phyloP scores from a whole-genome alignment of 2,797 vertebrate species.

The Mareca strepera region DNA sequence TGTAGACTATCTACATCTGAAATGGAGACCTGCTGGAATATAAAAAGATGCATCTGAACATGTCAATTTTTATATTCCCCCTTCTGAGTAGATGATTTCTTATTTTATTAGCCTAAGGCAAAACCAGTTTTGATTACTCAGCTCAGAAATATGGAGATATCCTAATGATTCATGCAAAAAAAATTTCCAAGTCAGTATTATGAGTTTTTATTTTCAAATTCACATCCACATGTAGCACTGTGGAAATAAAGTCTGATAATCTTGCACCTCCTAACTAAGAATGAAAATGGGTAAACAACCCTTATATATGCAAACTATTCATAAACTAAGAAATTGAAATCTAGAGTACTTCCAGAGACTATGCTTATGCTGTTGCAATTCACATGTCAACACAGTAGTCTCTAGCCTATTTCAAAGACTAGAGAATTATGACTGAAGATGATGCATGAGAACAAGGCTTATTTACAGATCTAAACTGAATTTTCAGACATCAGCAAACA shows the following conservation, averaged over 20 bases:
- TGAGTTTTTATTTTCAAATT: neutral
- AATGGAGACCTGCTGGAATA: slow-evolving; percentile 26
- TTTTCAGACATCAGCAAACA: neutral
- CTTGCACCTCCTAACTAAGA: rapidly evolving
- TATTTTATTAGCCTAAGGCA: neutral
- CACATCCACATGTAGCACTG: neutral
- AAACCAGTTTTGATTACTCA: neutral
- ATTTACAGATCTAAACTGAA: neutral
- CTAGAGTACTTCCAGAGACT: neutral
- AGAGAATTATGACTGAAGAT: neutral
- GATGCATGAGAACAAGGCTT: neutral
- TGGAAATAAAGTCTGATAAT: neutral
- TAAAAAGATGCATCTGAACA: neutral
- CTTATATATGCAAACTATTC: neutral
- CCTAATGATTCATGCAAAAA: neutral
- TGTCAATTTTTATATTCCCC: neutral
- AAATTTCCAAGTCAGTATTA: neutral
- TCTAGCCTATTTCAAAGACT: neutral
- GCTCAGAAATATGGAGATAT: neutral
- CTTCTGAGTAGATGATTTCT: neutral
- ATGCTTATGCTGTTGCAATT: neutral
- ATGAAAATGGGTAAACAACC: neutral
- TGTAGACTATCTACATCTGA: neutral
- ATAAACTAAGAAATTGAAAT: neutral
- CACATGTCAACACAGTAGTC: neutral